These are phyloP conservation scores for Heterotilapia buettikoferi DNA, from an alignment of 2,113 vertebrate species.

Conservation along the genomic window DNA sequence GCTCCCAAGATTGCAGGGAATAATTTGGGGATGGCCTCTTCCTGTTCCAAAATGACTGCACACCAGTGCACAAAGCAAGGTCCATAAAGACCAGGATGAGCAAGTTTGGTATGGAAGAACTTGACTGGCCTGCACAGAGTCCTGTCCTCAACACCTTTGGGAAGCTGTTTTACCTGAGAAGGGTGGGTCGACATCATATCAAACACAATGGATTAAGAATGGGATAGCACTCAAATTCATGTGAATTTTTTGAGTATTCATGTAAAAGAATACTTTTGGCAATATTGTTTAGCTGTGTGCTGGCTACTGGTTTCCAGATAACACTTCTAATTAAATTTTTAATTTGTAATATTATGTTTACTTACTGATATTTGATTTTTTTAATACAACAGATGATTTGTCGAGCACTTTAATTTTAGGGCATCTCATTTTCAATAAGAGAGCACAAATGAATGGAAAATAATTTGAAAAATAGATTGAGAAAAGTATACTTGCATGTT, in stretches of 20 bases:
- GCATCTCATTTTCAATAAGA: neutral
- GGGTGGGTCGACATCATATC: neutral
- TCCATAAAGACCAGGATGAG: neutral
- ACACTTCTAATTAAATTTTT: neutral
- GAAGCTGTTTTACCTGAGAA: neutral
- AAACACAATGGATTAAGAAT: neutral
- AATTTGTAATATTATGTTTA: neutral
- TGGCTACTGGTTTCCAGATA: neutral
- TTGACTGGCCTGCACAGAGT: neutral
- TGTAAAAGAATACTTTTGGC: neutral
- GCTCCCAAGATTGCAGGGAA: neutral
- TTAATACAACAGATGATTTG: neutral
- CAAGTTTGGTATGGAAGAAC: neutral
- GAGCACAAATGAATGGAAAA: neutral
- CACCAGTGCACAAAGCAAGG: neutral
- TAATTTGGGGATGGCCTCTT: neutral
- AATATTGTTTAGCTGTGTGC: neutral
- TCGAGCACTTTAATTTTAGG: neutral
- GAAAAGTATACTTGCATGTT: neutral
- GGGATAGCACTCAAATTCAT: neutral
- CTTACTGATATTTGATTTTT: neutral
- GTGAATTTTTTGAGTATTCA: neutral
- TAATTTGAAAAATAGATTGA: neutral
- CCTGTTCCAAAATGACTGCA: neutral
- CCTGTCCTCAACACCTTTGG: neutral